Evolutionary conservation across 2,888 invertebrate genomes (phyloP).

Genomic region (Drosophila leonis): DNA sequence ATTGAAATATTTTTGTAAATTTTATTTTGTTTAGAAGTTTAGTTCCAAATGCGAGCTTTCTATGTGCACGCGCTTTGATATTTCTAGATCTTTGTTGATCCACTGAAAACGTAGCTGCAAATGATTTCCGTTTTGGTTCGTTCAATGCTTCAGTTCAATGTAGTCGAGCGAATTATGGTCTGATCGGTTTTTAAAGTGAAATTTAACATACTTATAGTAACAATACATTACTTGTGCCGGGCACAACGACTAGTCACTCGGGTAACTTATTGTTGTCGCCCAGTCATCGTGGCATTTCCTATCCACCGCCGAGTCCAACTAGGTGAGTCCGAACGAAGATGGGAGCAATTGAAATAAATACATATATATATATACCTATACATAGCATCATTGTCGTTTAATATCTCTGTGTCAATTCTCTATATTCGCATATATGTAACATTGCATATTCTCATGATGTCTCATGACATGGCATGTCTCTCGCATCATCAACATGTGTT

Average conservation of each 20-base stretch:
- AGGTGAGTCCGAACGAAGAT: slow-evolving; percentile 78
- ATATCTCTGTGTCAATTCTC: slow-evolving; percentile 22
- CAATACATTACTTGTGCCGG: slow-evolving; percentile 87
- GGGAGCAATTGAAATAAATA: slow-evolving; percentile 8
- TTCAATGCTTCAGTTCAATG: slow-evolving; percentile 25
- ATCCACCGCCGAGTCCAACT: slow-evolving; percentile 92
- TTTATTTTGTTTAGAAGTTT: not conserved
- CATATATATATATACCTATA: not conserved
- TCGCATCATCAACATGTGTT: slow-evolving; percentile 20
- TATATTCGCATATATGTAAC: slow-evolving; percentile 22
- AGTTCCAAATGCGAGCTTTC: slow-evolving; percentile 1
- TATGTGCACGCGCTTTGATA: slow-evolving; percentile 17
- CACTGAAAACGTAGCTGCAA: slow-evolving; percentile 39
- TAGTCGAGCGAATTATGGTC: slow-evolving; percentile 30
- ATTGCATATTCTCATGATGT: slow-evolving; percentile 37
- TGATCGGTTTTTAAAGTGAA: slow-evolving; percentile 76
- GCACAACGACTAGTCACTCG: slow-evolving; percentile 85
- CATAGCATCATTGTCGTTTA: slow-evolving; percentile 20
- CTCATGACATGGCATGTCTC: slow-evolving; percentile 14
- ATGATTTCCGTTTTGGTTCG: slow-evolving; percentile 19
- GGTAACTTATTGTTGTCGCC: slow-evolving; percentile 86
- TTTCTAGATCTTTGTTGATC: slow-evolving; percentile 17
- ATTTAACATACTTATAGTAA: slow-evolving; percentile 86
- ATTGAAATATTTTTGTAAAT: not conserved
- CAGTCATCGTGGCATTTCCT: slow-evolving; percentile 91